Conservation (phyloP, 2,113 vertebrate genomes). For the Phaetusa simplex region DNA sequence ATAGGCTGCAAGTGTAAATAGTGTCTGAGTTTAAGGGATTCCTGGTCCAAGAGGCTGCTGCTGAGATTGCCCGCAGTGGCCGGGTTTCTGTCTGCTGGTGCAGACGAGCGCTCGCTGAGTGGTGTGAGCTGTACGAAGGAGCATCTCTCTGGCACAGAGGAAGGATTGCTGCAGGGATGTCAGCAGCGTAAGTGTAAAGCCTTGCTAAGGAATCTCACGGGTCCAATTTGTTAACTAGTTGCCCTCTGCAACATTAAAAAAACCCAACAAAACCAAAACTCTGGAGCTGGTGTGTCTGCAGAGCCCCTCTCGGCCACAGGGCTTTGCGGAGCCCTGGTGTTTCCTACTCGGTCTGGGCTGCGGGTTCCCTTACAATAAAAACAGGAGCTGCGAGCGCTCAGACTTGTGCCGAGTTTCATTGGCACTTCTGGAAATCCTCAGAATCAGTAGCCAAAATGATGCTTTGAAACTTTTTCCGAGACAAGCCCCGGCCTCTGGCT, state of each 20-base stretch:
- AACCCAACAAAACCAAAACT: background rate
- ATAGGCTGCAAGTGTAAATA: background rate
- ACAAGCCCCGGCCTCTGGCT: background rate
- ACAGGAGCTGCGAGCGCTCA: background rate
- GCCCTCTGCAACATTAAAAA: background rate
- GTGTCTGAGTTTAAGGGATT: background rate
- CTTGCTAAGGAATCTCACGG: background rate
- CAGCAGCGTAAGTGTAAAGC: background rate
- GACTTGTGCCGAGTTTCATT: background rate
- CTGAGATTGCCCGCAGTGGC: background rate
- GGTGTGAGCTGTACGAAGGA: background rate
- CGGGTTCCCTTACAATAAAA: background rate
- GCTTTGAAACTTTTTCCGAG: conserved; percentile 3
- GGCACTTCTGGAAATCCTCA: background rate
- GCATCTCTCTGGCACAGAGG: background rate
- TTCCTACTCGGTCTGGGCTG: background rate
- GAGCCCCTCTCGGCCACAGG: background rate
- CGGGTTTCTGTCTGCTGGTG: background rate
- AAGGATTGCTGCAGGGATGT: background rate
- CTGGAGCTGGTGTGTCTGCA: background rate
- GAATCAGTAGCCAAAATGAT: background rate
- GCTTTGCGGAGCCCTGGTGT: background rate
- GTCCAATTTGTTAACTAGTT: background rate
- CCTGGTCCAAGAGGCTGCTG: background rate
- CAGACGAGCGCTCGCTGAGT: background rate